Evolutionary conservation across 1,140 invertebrate species (phyloP).

Genomic region (Mesaphorura yosii): DNA sequence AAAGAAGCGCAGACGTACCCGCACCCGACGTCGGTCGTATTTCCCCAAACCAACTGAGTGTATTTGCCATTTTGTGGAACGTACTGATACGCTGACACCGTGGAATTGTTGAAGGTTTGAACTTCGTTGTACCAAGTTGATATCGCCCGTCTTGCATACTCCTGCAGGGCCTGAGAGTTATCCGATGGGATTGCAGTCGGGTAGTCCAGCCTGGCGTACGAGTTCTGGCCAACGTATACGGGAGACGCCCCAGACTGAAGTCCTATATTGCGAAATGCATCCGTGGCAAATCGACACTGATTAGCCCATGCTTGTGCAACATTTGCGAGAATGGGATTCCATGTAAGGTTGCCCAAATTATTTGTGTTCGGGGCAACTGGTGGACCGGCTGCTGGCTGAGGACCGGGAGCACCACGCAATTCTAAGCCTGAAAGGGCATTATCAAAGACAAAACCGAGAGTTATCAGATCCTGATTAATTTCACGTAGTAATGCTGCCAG

Average conservation of each 20-base stretch:
- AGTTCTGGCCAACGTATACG: neutral
- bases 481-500: neutral
- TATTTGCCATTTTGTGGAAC: constrained; percentile 27
- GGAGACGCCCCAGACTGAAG: neutral
- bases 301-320: neutral
- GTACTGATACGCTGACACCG: neutral
- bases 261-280: neutral
- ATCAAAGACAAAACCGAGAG: neutral
- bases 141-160: neutral
- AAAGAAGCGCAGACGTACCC: constrained; percentile 17
- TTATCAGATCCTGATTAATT: neutral
- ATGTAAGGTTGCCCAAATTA: neutral
- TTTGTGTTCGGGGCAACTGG: no score
- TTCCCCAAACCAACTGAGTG: constrained; percentile 31
- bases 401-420: neutral
- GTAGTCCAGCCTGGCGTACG: neutral
- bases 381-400: neutral
- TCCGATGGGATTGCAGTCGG: neutral
- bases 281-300: neutral
- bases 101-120: neutral
- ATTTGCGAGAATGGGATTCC: neutral
- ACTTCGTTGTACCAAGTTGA: neutral
- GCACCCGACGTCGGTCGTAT: constrained; percentile 26
- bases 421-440: neutral
- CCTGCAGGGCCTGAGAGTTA: neutral